phyloP scores from a whole-genome alignment of 2,888 invertebrate species.

The Meloe dianella region DNA sequence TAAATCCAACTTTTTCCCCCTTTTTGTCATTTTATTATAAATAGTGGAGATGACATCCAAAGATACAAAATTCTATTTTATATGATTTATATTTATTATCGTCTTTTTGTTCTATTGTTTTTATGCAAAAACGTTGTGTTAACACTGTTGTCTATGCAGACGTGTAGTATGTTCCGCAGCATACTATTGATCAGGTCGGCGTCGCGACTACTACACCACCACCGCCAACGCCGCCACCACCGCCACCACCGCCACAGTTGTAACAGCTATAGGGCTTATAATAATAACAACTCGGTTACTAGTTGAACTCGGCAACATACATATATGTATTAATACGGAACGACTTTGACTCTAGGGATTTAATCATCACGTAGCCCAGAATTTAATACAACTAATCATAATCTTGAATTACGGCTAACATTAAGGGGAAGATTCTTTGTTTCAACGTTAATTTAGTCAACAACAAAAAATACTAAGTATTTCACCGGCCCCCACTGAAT shows the following conservation, averaged over 20 bases:
- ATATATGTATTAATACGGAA: not conserved
- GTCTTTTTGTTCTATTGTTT: not conserved
- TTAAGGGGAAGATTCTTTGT: not conserved
- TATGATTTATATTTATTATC: not conserved
- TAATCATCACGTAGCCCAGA: not conserved
- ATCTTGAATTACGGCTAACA: not conserved
- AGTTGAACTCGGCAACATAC: not conserved
- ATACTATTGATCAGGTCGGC: constrained; percentile 46
- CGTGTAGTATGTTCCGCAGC: constrained; percentile 47
- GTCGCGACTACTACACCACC: constrained; percentile 27
- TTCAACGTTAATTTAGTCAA: not conserved
- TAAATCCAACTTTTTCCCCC: not conserved
- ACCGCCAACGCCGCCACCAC: constrained; percentile 22
- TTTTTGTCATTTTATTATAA: not conserved
- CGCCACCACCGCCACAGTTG: not conserved
- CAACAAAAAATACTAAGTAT: no score
- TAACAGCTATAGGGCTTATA: not conserved
- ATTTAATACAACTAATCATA: not conserved
- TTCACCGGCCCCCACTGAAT: no score
- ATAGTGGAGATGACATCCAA: not conserved
- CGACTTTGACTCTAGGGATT: not conserved
- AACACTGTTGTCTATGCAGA: constrained; percentile 44
- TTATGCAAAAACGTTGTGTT: constrained; percentile 15
- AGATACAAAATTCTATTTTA: not conserved
- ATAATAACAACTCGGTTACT: not conserved